Base-by-base conservation (phyloP, 2,797 vertebrate species). In the Artibeus lituratus region DNA sequence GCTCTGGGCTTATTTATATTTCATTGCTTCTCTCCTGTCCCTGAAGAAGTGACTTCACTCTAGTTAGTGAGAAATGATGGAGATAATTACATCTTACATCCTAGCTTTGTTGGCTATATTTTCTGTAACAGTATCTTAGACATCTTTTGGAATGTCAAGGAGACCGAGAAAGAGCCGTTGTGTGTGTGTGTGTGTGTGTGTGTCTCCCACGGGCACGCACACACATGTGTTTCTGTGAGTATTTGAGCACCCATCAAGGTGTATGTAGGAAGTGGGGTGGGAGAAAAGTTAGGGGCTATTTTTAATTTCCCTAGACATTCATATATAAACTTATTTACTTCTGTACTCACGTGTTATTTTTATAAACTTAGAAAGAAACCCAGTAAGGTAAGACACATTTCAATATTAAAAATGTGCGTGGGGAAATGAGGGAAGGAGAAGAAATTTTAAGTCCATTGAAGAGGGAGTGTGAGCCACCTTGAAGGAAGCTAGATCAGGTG, bases 291-390 rank as follows among this genome's bases (percentile, higher is more conserved):
- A 10, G 4, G 6, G 32, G 3, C 73, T 91, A 62, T 93, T 76
- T 76, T 69, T n/a, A 57, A 72, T 32, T 62, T 94, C 70, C 87
- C 72, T 73, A 96, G 69, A 39, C 3, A 91, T 2, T n/a, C 8
- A 3, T 91, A 15, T 72, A 22, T 72, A 81, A 78, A 69, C 62
- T 59, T 77, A 39, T 21, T 91, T 87, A 7, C 73, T 93, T 65
- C 8, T 72, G 3, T 9, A 51, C 15, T 73, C 51, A 16, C 49
- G 22, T 74, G 4, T 94, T 90, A 42, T 70, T 85, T 74, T 78
- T 69, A 42, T 35, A 59, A 89, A 89, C 47, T 77, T 89, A 88
- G 62, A 95, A 90, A 88, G 62, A 95, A 90, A 80, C 83, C 44
- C 15, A 84, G 10, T 87, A 51, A 74, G 35, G 5, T 74, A 44